Evolutionary conservation across 2,888 invertebrate genomes (phyloP).

Genomic region (Liodrosophila aerea): DNA sequence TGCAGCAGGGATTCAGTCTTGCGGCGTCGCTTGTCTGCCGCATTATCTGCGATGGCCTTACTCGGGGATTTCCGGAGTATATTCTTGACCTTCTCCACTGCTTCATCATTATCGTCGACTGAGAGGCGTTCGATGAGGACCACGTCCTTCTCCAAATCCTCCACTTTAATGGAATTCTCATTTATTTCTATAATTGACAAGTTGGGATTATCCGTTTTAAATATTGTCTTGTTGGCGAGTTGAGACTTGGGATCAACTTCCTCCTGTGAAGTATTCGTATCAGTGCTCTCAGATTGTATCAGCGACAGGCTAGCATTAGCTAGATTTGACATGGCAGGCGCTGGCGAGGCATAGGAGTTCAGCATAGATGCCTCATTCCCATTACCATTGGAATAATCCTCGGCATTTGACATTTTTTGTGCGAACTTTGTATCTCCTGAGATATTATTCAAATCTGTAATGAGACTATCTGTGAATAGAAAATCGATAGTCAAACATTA

Average conservation of each 20-base stretch:
- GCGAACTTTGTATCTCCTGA: slow-evolving; percentile 33
- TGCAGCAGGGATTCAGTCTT: slow-evolving; percentile 78
- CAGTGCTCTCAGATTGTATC: slow-evolving; percentile 80
- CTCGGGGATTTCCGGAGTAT: slow-evolving; percentile 57
- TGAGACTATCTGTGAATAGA: slow-evolving; percentile 68
- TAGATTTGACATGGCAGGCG: slow-evolving; percentile 39
- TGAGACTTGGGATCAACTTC: slow-evolving; percentile 82
- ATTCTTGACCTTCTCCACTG: slow-evolving; percentile 44
- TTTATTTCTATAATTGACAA: slow-evolving; percentile 83
- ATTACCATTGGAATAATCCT: slow-evolving; percentile 61
- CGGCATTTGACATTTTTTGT: slow-evolving; percentile 59
- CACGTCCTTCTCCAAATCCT: slow-evolving; percentile 76
- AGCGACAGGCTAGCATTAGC: slow-evolving; percentile 73
- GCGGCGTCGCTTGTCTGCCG: slow-evolving; percentile 76
- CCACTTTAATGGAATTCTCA: slow-evolving; percentile 77
- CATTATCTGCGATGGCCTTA: slow-evolving; percentile 36
- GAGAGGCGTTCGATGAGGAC: slow-evolving; percentile 77
- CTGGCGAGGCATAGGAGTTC: slow-evolving; percentile 16
- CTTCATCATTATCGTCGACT: slow-evolving; percentile 68
- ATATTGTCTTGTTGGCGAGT: slow-evolving; percentile 82
- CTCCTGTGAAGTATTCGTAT: slow-evolving; percentile 80
- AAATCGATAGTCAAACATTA: too few species aligned
- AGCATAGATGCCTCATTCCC: slow-evolving; percentile 42
- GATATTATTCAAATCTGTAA: slow-evolving; percentile 41
- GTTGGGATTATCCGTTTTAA: slow-evolving; percentile 81